These are phyloP conservation scores for Polypterus senegalus DNA, from an alignment of 2,113 vertebrate genomes.

Conservation along the genomic window DNA sequence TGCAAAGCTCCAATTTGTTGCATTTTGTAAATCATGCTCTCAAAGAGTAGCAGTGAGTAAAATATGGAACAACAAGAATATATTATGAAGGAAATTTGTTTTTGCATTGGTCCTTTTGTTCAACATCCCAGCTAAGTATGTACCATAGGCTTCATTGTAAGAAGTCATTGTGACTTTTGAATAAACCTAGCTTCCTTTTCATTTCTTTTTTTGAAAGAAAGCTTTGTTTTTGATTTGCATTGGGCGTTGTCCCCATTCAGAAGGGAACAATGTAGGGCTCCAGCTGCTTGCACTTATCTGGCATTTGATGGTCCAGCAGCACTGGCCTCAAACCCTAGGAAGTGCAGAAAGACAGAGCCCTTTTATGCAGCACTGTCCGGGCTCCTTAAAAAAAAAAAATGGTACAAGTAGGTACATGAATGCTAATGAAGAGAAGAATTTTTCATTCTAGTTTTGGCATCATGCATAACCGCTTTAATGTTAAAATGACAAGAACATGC, in stretches of 20 bases:
- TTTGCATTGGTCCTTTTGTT: slow-evolving; percentile 20
- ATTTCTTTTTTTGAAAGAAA: slow-evolving; percentile 26
- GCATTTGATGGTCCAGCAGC: neutral
- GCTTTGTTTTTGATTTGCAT: slow-evolving; percentile 20
- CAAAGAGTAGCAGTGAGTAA: no score
- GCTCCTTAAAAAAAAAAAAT: neutral
- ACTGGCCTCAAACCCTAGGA: no score
- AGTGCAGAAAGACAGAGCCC: neutral
- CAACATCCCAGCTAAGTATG: slow-evolving; percentile 22
- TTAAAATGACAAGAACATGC: slow-evolving; percentile 1
- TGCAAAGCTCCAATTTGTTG: no score
- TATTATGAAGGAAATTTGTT: no score
- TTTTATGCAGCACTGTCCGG: neutral
- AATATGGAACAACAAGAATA: no score
- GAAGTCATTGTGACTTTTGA: no score
- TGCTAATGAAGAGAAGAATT: neutral
- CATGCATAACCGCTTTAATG: neutral
- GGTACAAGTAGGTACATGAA: neutral
- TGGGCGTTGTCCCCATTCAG: neutral
- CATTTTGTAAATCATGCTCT: no score
- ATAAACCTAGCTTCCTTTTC: no score
- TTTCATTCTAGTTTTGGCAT: slow-evolving; percentile 1
- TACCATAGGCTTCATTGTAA: slow-evolving; percentile 25
- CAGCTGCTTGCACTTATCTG: neutral
- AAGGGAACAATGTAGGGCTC: neutral